Conservation (phyloP, 2,113 vertebrate genomes). For the Pteronura brasiliensis region DNA sequence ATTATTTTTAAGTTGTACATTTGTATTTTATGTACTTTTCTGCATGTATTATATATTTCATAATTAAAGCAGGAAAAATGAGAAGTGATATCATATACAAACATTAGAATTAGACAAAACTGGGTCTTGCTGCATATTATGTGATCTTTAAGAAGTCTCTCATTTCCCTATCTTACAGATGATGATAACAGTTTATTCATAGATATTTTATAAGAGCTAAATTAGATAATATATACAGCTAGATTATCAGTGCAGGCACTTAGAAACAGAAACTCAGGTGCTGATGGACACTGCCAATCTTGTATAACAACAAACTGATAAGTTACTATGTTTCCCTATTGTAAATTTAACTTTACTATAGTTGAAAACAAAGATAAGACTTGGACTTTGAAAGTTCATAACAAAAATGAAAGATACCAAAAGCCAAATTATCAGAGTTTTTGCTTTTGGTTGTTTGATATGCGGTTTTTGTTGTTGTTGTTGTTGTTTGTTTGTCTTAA, state of each 20-base stretch:
- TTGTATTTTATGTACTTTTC: neutral
- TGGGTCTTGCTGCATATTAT: neutral
- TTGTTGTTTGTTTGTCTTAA: too few species aligned
- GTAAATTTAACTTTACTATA: conserved; percentile 16
- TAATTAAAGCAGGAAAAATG: neutral
- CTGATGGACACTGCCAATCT: neutral
- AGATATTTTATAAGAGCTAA: neutral
- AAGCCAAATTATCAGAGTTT: neutral
- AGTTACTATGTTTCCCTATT: neutral
- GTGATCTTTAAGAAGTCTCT: neutral
- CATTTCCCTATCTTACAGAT: neutral
- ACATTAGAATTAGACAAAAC: neutral
- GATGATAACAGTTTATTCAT: neutral
- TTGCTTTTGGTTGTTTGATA: neutral
- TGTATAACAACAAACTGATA: neutral
- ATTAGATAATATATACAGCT: neutral
- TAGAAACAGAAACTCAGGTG: neutral
- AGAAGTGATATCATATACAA: neutral
- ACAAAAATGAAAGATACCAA: neutral
- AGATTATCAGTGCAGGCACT: neutral
- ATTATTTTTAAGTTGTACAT: neutral
- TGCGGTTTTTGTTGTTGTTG: neutral
- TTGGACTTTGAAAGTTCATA: neutral
- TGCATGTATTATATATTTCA: neutral
- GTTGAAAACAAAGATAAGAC: neutral